A percentile compares a stretch with the other conserved stretches of the same genome.
phyloP scores from a whole-genome alignment of 92 coral and sea anemone species.

The Palythoa caribaeorum region DNA sequence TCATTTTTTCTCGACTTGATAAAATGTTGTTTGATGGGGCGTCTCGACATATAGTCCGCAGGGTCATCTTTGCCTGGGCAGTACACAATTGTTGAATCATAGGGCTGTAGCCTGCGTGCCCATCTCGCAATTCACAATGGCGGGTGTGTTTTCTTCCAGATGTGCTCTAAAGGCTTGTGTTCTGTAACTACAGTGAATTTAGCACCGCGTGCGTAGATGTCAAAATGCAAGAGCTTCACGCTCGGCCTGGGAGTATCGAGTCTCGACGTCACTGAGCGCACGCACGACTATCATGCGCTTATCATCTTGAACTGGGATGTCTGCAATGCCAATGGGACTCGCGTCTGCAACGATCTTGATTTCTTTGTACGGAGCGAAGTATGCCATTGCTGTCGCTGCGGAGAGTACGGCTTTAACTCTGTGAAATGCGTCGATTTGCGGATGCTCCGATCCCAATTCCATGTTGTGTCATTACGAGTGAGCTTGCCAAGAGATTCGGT shows the following conservation, averaged over 20 bases:
- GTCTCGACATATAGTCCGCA: no score
- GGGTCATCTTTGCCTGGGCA: no score
- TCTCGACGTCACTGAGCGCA: conserved; percentile 25
- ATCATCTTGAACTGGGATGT: conserved; percentile 37
- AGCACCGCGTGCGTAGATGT: no score
- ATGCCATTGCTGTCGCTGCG: conserved; percentile 50
- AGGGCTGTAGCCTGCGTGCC: no score
- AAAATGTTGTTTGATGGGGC: no score
- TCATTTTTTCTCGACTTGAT: no score
- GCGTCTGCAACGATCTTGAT: background rate
- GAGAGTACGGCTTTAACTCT: conserved; percentile 46
- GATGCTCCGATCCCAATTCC: background rate
- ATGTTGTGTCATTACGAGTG: conserved; percentile 25
- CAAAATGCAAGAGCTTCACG: background rate
- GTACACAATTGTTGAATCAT: no score
- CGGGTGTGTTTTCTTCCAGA: no score
- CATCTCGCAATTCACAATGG: no score
- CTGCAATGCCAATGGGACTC: conserved; percentile 41
- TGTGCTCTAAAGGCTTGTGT: no score
- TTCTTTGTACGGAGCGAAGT: conserved; percentile 20
- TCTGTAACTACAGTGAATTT: no score
- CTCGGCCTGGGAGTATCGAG: conserved; percentile 9
- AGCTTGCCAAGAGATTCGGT: conserved; percentile 30
- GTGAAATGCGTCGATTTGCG: conserved; percentile 22
- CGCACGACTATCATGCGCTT: background rate